These are phyloP conservation scores for Ommatoiulus sabulosus DNA, from an alignment of 2,888 invertebrate genomes.

Conservation along the genomic window DNA sequence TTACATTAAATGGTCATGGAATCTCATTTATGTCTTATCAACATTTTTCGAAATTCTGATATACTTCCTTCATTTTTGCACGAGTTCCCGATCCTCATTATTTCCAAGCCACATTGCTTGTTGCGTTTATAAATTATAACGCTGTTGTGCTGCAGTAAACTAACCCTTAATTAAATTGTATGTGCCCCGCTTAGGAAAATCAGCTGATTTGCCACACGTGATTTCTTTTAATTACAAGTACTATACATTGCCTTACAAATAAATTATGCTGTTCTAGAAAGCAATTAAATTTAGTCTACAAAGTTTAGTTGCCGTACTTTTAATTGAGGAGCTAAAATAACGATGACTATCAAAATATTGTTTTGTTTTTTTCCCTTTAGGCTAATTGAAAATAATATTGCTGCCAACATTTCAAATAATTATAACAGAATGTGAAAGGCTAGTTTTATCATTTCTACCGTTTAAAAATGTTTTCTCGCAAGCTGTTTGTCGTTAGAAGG, in stretches of 20 bases:
- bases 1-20: neutral
- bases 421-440: too few species aligned
- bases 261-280: neutral
- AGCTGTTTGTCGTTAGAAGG: too few species aligned
- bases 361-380: too few species aligned
- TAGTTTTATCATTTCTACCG: too few species aligned
- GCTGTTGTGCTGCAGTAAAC: neutral
- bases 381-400: too few species aligned
- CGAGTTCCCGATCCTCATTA: neutral
- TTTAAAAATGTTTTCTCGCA: too few species aligned
- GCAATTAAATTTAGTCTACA: too few species aligned
- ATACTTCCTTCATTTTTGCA: neutral
- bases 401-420: too few species aligned
- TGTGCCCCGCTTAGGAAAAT: neutral
- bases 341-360: too few species aligned
- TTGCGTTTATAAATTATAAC: neutral
- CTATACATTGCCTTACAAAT: neutral
- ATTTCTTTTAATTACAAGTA: too few species aligned
- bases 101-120: neutral
- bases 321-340: too few species aligned
- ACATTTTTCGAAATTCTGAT: neutral
- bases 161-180: neutral
- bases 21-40: conserved; percentile 4
- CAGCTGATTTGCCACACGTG: conserved; percentile 3
- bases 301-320: too few species aligned